Conservation (phyloP, 2,113 vertebrate genomes). For the Aldabrachelys gigantea region DNA sequence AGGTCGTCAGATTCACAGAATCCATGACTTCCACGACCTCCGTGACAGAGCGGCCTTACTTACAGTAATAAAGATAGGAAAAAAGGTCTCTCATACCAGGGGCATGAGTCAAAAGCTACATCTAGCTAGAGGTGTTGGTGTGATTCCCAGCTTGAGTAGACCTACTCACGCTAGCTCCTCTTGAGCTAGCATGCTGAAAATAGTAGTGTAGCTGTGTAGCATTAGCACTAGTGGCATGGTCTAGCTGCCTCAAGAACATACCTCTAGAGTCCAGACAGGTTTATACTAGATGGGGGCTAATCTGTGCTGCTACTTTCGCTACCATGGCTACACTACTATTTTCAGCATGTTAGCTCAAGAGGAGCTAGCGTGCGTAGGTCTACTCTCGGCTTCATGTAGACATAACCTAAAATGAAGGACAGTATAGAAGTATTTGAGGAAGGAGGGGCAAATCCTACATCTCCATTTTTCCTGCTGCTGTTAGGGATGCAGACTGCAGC, state of each 20-base stretch:
- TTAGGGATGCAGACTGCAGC: background rate
- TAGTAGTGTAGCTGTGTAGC: background rate
- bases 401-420: background rate
- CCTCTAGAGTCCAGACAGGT: background rate
- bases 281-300: background rate
- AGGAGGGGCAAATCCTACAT: background rate
- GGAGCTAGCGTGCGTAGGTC: background rate
- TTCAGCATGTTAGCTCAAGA: background rate
- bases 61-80: background rate
- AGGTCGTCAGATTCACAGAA: too few relatives aligned
- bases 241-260: background rate
- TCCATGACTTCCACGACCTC: too few relatives aligned
- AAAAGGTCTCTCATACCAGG: rapidly evolving
- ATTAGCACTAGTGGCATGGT: background rate
- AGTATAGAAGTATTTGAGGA: background rate
- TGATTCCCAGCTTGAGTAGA: too few relatives aligned
- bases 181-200: too few relatives aligned
- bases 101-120: background rate
- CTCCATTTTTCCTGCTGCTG: conserved; percentile 4
- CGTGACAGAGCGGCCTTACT: too few relatives aligned
- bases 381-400: background rate
- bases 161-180: too few relatives aligned
- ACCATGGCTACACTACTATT: background rate
- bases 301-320: background rate
- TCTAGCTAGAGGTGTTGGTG: too few relatives aligned